Conservation (phyloP, 2,113 vertebrate species). For the Ophthalmolycus amberensis region DNA sequence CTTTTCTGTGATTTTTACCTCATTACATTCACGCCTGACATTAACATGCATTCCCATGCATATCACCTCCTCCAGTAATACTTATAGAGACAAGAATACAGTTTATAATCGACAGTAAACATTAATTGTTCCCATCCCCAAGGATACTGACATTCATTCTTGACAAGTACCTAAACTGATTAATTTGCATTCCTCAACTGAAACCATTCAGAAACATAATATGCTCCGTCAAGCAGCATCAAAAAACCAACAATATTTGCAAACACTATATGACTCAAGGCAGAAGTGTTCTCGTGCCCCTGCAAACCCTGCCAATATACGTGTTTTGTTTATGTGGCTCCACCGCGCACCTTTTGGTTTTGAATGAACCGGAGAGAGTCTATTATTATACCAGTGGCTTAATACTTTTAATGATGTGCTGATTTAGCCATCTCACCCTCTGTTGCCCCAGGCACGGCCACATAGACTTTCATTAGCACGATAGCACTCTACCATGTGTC, state of each 20-base stretch:
- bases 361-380: slow-evolving; percentile 63
- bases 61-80: not conserved
- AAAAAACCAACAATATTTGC: slow-evolving; percentile 7
- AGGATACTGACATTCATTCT: not conserved
- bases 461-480: slow-evolving; percentile 60
- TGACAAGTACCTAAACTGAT: not conserved
- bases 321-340: slow-evolving; percentile 65
- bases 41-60: no score
- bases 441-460: slow-evolving; percentile 18
- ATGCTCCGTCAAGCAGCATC: slow-evolving; percentile 4
- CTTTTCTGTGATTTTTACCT: slow-evolving; percentile 15
- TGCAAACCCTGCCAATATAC: slow-evolving; percentile 47
- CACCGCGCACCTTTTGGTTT: slow-evolving; percentile 58
- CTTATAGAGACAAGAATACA: not conserved
- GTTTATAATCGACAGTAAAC: slow-evolving; percentile 13
- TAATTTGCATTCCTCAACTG: not conserved
- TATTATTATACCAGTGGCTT: slow-evolving; percentile 42
- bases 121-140: not conserved
- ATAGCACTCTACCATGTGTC: slow-evolving; percentile 23
- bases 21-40: no score
- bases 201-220: not conserved
- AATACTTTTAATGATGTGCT: slow-evolving; percentile 67
- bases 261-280: not conserved
- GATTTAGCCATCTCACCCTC: slow-evolving; percentile 27
- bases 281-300: slow-evolving; percentile 11